Evolutionary conservation across 2,797 vertebrate species (phyloP).

Genomic region (Lepus townsendii): DNA sequence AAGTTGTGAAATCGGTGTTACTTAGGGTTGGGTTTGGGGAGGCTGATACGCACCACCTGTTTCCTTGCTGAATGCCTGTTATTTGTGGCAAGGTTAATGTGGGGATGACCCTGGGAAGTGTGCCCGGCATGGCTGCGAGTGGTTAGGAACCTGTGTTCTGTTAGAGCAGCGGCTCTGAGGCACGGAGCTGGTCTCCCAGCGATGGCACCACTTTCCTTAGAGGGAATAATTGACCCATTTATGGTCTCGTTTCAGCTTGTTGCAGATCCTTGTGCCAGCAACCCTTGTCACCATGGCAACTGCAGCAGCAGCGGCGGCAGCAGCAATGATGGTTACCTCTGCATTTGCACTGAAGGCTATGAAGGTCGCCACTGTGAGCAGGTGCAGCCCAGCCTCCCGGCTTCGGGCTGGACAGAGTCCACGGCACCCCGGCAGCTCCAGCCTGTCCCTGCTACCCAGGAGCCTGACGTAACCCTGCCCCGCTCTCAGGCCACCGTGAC

Average conservation of each 20-base stretch:
- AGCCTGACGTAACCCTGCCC: constrained; percentile 89
- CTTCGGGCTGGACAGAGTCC: constrained; percentile 87
- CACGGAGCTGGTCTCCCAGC: neutral
- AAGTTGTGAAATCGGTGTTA: neutral
- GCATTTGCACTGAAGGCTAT: constrained; percentile 93
- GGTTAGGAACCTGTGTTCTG: rapidly evolving
- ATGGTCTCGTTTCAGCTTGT: constrained; percentile 92
- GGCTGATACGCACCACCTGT: neutral
- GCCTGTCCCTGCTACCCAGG: constrained; percentile 82
- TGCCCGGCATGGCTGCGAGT: rapidly evolving
- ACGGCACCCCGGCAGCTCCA: constrained; percentile 80
- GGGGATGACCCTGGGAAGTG: neutral
- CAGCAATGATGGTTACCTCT: constrained; percentile 90
- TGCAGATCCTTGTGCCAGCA: constrained; percentile 95
- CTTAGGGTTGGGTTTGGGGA: neutral
- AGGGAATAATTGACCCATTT: constrained; percentile 84
- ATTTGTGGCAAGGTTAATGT: neutral
- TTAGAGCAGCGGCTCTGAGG: neutral
- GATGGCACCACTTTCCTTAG: neutral
- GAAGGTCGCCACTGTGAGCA: constrained; percentile 93
- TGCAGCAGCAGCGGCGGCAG: constrained; percentile 93
- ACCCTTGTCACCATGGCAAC: constrained; percentile 99
- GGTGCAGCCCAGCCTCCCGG: constrained; percentile 85
- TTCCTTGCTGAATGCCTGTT: neutral
- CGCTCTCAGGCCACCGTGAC: constrained; percentile 87